Evolutionary conservation across 2,797 vertebrate species (phyloP).

Genomic region (Catostomus latipinnis): DNA sequence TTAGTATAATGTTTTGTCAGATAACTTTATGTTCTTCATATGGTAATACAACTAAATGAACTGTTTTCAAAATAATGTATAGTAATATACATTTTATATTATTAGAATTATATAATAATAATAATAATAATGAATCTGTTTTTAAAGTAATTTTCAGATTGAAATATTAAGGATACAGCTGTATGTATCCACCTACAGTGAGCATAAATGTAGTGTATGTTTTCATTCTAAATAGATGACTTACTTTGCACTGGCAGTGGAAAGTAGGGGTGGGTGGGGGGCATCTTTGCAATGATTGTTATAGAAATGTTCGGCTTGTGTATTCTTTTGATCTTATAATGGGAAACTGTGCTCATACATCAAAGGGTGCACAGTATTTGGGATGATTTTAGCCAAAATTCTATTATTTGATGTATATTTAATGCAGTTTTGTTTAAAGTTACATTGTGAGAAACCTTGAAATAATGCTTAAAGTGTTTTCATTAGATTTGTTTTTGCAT

Average conservation of each 20-base stretch:
- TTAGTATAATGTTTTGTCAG: background rate
- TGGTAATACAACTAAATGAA: background rate
- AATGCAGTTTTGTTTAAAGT: background rate
- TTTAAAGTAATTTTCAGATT: background rate
- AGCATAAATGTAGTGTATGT: background rate
- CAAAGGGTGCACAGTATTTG: background rate
- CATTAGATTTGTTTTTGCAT: constrained; percentile 15
- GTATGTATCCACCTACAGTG: background rate
- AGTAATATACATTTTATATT: background rate
- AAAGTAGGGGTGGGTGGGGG: background rate
- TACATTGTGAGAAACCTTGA: background rate
- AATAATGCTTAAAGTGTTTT: background rate
- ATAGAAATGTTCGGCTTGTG: no score
- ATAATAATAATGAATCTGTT: no score
- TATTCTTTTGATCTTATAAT: background rate
- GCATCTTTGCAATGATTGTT: background rate
- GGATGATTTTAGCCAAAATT: background rate
- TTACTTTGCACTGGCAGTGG: background rate
- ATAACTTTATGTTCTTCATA: background rate
- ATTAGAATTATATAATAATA: no score
- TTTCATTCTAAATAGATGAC: background rate
- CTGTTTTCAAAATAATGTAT: background rate
- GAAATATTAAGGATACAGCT: background rate
- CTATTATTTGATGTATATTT: background rate
- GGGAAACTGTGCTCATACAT: background rate